Evolutionary conservation across 1,140 invertebrate species (phyloP).

Genomic region (Monomorium pharaonis): DNA sequence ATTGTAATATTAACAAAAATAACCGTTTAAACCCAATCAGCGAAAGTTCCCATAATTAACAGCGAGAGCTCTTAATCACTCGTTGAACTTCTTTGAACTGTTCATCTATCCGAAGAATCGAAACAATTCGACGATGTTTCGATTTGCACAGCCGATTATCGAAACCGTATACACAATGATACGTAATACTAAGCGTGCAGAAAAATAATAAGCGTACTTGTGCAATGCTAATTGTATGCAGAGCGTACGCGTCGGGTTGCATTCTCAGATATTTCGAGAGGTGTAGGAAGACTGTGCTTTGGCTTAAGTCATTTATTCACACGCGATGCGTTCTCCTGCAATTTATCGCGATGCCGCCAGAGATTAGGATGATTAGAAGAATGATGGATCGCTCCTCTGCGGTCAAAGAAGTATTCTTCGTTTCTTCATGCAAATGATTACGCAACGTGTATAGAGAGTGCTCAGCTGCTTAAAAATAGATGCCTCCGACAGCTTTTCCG

Average conservation of each 20-base stretch:
- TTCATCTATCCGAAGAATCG: neutral
- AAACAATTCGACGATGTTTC: neutral
- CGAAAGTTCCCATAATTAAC: too few species aligned
- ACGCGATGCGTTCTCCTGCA: neutral
- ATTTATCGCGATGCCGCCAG: neutral
- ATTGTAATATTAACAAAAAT: neutral
- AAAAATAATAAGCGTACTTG: constrained; percentile 29
- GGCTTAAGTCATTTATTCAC: constrained; percentile 33
- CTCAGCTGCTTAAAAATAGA: neutral
- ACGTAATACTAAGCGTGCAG: neutral
- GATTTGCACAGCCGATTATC: constrained; percentile 5
- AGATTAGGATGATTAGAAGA: constrained; percentile 29
- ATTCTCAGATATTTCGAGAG: constrained; percentile 31
- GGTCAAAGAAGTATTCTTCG: neutral
- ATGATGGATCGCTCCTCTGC: neutral
- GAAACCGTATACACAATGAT: constrained; percentile 2
- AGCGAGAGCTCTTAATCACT: neutral
- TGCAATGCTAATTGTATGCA: neutral
- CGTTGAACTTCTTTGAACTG: neutral
- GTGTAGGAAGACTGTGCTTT: neutral
- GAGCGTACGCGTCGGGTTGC: constrained; percentile 8
- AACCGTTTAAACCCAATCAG: neutral
- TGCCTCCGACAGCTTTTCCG: neutral
- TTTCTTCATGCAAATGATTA: neutral
- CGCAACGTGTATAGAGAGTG: neutral